Evolutionary conservation across 2,888 invertebrate species (phyloP), one percentile per base, ranked within the genome.

Genomic region (Polia nebulosa): DNA sequence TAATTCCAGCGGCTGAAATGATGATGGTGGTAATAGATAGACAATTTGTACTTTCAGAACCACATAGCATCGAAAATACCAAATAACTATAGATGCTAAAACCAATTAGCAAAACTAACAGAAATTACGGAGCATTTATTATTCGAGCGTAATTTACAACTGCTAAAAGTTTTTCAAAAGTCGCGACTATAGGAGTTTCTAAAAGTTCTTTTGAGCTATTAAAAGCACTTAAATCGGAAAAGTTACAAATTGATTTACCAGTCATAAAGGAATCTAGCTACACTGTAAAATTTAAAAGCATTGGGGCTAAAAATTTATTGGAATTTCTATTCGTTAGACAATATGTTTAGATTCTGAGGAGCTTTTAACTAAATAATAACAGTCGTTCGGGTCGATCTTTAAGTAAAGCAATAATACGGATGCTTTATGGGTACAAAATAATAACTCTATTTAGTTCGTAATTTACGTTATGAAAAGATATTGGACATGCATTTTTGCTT

Each of bases 151-250:
- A 75, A 80, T 66, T 72, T 72, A 44, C 64, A 79, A 72, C 47
- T 53, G 47, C 49, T 56, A 32, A 72, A 82, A 80, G 63, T 79
- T 66, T 41, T 49, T 25, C 53, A 56, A 67, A 73, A 71, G 71
- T 82, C 52, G 60, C 65, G 32, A 79, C 68, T 75, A 67, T 72
- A 69, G 58, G 60, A 82, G 68, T 82, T 82, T 61, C 49, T 17
- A 32, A 61, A 82, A 78, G 65, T 82, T 68, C 68, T 57, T 62
- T 68, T 39, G 55, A 63, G 56, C 60, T 56, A 64, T 66, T 63
- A 39, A 68, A 62, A 39, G 55, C 65, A 64, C 63, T 75, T 82
- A 52, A 56, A 80, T 65, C 52, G 60, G 56, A 22, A 73, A 82
- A 74, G 70, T 67, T 80, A 47, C 29, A 60, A 81, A 64, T 76